phyloP scores from a whole-genome alignment of 2,888 invertebrate species.

The Tenodera sinensis region DNA sequence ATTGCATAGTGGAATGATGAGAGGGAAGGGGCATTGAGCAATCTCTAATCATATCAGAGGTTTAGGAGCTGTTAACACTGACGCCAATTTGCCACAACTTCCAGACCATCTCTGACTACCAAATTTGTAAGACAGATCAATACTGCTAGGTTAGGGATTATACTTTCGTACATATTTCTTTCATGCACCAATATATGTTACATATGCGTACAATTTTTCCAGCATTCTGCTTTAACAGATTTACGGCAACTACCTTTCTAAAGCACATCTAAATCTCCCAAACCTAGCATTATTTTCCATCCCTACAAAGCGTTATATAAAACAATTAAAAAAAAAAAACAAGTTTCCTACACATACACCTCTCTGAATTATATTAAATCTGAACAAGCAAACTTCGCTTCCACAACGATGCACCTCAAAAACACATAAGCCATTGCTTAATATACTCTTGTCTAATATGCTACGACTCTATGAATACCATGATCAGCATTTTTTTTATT shows the following conservation, averaged over 20 bases:
- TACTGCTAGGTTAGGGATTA: conserved; percentile 23
- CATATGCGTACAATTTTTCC: not conserved
- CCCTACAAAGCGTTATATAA: conserved; percentile 2
- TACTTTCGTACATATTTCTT: not conserved
- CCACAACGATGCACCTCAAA: conserved; percentile 26
- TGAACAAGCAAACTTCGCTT: conserved; percentile 25
- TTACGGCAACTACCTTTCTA: not conserved
- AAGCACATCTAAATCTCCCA: not conserved
- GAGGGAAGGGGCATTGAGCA: conserved; percentile 26
- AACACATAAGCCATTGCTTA: conserved; percentile 27
- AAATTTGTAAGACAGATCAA: conserved; percentile 17
- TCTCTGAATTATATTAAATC: conserved; percentile 26
- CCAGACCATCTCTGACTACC: conserved; percentile 19
- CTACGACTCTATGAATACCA: conserved; percentile 9
- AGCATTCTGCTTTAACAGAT: not conserved
- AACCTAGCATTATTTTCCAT: conserved; percentile 20
- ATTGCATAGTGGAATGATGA: conserved; percentile 30
- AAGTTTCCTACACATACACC: conserved; percentile 17
- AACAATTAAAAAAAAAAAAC: conserved; percentile 22
- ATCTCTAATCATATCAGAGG: conserved; percentile 23
- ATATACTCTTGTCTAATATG: conserved; percentile 22
- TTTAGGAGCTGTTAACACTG: not conserved
- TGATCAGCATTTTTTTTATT: conserved; percentile 11
- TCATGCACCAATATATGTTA: not conserved
- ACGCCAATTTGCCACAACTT: conserved; percentile 4